Evolutionary conservation across 2,888 invertebrate species (phyloP).

Genomic region (Tenthredo amoena): DNA sequence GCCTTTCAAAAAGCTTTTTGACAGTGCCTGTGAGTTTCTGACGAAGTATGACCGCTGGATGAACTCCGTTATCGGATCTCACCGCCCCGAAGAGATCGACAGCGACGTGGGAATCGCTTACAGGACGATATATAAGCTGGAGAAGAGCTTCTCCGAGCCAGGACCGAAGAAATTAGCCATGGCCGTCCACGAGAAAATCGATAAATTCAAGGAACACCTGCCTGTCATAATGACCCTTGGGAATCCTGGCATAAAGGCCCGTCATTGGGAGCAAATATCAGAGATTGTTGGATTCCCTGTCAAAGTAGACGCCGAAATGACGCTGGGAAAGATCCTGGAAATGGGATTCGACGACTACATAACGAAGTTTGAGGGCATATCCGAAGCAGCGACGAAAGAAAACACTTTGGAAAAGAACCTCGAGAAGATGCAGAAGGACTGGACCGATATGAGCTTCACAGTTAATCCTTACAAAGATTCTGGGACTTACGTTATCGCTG

Average conservation of each 20-base stretch:
- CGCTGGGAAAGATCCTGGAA: slow-evolving; percentile 91
- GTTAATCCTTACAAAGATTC: slow-evolving; percentile 92
- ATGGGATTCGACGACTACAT: slow-evolving; percentile 92
- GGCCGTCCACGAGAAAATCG: slow-evolving; percentile 86
- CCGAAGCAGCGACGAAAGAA: slow-evolving; percentile 97
- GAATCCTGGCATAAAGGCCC: slow-evolving; percentile 94
- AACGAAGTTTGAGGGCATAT: slow-evolving; percentile 92
- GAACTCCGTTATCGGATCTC: slow-evolving; percentile 87
- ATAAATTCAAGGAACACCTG: slow-evolving; percentile 90
- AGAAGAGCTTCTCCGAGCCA: slow-evolving; percentile 91
- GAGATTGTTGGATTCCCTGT: slow-evolving; percentile 96
- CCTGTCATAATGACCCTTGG: slow-evolving; percentile 95
- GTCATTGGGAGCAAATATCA: slow-evolving; percentile 96
- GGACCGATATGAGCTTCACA: slow-evolving; percentile 89
- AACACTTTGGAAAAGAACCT: slow-evolving; percentile 93
- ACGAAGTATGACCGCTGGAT: slow-evolving; percentile 93
- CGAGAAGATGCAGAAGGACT: slow-evolving; percentile 94
- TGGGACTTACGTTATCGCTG: slow-evolving; percentile 93
- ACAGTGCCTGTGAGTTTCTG: slow-evolving; percentile 91
- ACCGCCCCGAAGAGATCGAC: slow-evolving; percentile 95
- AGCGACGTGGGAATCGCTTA: slow-evolving; percentile 84
- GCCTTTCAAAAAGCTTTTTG: slow-evolving; percentile 93
- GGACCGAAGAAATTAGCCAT: slow-evolving; percentile 86
- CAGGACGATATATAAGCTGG: slow-evolving; percentile 90
- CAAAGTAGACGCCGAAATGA: slow-evolving; percentile 89